Evolutionary conservation across 2,113 vertebrate species (phyloP).

Genomic region (Lasiurus borealis): DNA sequence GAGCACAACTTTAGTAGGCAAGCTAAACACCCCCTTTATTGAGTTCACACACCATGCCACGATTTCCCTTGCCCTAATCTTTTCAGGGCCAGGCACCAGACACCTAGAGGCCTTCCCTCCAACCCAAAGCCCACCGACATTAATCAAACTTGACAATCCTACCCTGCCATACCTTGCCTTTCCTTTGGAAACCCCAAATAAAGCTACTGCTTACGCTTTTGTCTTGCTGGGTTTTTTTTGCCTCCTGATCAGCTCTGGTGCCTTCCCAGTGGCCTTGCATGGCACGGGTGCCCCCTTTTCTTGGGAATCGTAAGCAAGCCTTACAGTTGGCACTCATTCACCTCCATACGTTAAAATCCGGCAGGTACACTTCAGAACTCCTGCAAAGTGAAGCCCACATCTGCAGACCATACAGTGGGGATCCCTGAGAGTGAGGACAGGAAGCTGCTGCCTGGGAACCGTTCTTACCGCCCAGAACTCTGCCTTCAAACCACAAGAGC

Average conservation of each 20-base stretch:
- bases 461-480: background rate
- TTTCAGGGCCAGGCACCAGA: background rate
- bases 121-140: background rate
- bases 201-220: no score
- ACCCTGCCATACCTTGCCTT: background rate
- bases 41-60: background rate
- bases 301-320: background rate
- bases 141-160: background rate
- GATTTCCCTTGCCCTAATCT: background rate
- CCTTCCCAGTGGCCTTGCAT: background rate
- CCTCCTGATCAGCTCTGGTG: background rate
- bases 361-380: background rate
- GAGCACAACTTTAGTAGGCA: background rate
- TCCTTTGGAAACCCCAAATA: background rate
- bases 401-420: background rate
- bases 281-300: background rate
- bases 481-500: background rate
- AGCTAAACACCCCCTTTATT: background rate
- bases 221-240: background rate
- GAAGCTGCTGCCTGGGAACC: background rate
- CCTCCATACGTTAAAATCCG: slow-evolving; percentile 1
- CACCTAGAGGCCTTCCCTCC: background rate
- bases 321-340: background rate
- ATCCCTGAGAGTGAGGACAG: background rate
- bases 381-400: background rate